Conservation (phyloP, 2,797 vertebrate species). For the Rhabdophis nuchalis region DNA sequence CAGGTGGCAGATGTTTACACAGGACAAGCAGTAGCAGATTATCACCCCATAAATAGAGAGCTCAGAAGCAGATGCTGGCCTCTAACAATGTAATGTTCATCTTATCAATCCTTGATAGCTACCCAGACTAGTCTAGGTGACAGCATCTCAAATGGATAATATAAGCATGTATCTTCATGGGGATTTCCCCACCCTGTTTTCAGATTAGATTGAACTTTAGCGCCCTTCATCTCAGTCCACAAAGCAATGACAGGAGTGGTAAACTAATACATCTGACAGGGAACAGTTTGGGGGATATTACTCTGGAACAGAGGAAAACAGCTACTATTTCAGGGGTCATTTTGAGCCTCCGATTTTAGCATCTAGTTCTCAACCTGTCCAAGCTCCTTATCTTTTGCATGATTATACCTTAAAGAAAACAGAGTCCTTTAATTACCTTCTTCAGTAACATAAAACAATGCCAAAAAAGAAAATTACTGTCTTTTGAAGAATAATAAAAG, state of each 20-base stretch:
- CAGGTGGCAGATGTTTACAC: not conserved
- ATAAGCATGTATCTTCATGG: not conserved
- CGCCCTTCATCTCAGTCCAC: not conserved
- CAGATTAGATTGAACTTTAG: not conserved
- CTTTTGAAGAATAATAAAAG: not conserved
- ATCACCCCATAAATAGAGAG: not conserved
- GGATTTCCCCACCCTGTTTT: not conserved
- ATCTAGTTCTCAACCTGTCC: not conserved
- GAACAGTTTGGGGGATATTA: not conserved
- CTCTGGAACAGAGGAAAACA: not conserved
- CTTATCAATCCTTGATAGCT: not conserved
- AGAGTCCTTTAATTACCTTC: not conserved
- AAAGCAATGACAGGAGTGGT: not conserved
- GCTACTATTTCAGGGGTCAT: not conserved
- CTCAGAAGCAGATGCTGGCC: not conserved
- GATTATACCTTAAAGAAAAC: not conserved
- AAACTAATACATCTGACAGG: not conserved
- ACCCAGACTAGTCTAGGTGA: not conserved
- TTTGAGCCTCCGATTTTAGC: not conserved
- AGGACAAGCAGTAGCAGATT: not conserved
- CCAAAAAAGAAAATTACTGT: not conserved
- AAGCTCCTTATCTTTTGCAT: not conserved
- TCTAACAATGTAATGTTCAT: conserved; percentile 4
- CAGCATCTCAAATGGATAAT: not conserved
- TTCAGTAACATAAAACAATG: not conserved